phyloP scores from a whole-genome alignment of 2,888 invertebrate genomes.

The Hirtodrosophila trivittata region DNA sequence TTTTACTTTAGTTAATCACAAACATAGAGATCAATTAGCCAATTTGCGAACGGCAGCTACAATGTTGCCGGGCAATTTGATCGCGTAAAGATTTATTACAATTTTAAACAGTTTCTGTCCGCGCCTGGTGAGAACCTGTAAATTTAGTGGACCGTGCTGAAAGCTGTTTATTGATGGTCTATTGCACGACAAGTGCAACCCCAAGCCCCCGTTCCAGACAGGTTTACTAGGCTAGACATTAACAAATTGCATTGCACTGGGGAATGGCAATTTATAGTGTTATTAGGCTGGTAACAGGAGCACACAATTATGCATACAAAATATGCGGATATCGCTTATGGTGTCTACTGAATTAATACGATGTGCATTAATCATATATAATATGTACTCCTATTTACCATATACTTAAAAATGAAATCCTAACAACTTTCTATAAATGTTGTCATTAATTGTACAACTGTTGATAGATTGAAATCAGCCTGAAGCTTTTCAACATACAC shows the following conservation, averaged over 20 bases:
- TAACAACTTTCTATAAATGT: not conserved
- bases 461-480: not conserved
- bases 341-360: conserved; percentile 15
- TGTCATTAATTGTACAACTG: not conserved
- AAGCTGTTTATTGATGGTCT: conserved; percentile 43
- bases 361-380: conserved; percentile 3
- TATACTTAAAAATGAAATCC: not conserved
- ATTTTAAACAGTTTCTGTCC: conserved; percentile 62
- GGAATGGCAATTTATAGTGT: conserved; percentile 21
- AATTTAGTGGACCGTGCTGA: conserved; percentile 40
- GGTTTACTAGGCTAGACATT: conserved; percentile 22
- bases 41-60: conserved; percentile 40
- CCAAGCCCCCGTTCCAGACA: conserved; percentile 20
- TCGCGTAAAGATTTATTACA: conserved; percentile 63
- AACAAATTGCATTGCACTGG: conserved; percentile 21
- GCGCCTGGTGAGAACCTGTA: conserved; percentile 22
- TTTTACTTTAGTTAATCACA: not conserved
- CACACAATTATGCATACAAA: conserved; percentile 27
- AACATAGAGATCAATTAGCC: conserved; percentile 43
- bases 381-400: no score
- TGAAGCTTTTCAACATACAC: no score
- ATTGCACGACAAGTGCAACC: conserved; percentile 7
- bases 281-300: conserved; percentile 30
- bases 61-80: conserved; percentile 48
- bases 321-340: conserved; percentile 36